Base-by-base conservation (phyloP, 2,797 vertebrate species). In the Sebastes matsubarae region DNA sequence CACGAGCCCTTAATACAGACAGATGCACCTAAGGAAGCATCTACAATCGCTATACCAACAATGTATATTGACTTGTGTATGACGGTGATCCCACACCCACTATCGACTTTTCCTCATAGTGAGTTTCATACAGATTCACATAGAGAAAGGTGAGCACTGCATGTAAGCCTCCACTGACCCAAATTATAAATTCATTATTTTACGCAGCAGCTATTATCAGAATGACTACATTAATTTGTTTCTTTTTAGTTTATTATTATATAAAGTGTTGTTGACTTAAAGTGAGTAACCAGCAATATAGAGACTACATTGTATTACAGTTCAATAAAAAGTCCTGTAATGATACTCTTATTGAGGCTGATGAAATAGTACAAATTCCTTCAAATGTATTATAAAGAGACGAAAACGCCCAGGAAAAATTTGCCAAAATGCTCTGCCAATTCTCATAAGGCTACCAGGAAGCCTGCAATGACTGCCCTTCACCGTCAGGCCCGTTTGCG, bases 191-290 rank as follows among this genome's bases (percentile, higher is more conserved):
- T 67, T 50, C 2, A 1, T 6, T 3, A 29, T 66, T 66, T 50
- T 25, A 36, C 38, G 10, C 9, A 13, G 30, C 30, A 22, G 30
- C 61, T 0, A 12, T 38, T 2, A 65, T 1, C 34, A 24, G 1
- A 38, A 46, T 65, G n/a, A 0, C 16, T 25, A n/a, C 29, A 0
- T 61, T 9, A 0, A n/a, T 32, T n/a, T 60, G 50, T 54, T 9
- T 54, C 16, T 54, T n/a, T 29, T 29, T 59, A 58, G 3, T 58
- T 22, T 58, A 25, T 14, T 57, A 7, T 57, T 57, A 46, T 46
- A 46, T 46, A 46, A 46, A 18, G 55, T 25, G 24, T 55, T 55
- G n/a, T 55, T 55, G n/a, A 55, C 6, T 0, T 6, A 32, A 1
- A 64, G 32, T 25, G 34, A 65, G 0, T 65, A 24, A 65, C 34